Base-by-base conservation (phyloP, 2,888 invertebrate genomes). In the Ischnura elegans region DNA sequence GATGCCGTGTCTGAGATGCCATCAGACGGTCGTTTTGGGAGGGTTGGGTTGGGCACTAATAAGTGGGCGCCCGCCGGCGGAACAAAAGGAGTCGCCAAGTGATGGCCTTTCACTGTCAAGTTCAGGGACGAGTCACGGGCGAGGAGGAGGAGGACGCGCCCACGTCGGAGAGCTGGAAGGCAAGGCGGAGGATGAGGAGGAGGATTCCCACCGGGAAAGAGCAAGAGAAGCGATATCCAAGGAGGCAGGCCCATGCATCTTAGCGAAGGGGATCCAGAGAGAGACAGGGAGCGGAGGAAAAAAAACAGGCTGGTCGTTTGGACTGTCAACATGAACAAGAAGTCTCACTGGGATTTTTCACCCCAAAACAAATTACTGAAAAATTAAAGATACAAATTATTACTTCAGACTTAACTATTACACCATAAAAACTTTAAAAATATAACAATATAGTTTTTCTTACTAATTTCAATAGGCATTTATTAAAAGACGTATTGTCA, bases 21-120 rank as follows among this genome's bases (percentile, higher is more conserved):
- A n/a, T n/a, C n/a, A n/a, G 25, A 16, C 61, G 29, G 66, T 66
- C 21, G 66, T 13, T 3, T n/a, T 36, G 76, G 76, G 76, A 76
- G 76, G 36, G 6, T 16, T 76, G 36, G 29, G n/a, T 36, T 29
- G 13, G 29, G 29, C 29, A 16, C 29, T 8, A n/a, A n/a, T n/a
- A 13, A 29, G 76, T 36, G 76, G 29, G 76, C 29, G 36, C 29
- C 29, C 76, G 76, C 76, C 76, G 76, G 36, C 76, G 36, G 4
- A 90, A 90, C 90, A 90, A 90, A 90, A 90, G 90, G n/a, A 86
- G 86, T 86, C 16, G 61, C 43, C 21, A 51, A 51, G 43, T 61
- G 61, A 90, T 90, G 90, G 90, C 90, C 90, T 90, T 66, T 90
- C 61, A 43, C 90, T 90, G 90, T 90, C 90, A 90, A 90, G 90